Percentiles rank a stretch among this genome's conserved stretches.
Conservation (phyloP, 2,113 vertebrate species). For the Epinephelus moara region DNA sequence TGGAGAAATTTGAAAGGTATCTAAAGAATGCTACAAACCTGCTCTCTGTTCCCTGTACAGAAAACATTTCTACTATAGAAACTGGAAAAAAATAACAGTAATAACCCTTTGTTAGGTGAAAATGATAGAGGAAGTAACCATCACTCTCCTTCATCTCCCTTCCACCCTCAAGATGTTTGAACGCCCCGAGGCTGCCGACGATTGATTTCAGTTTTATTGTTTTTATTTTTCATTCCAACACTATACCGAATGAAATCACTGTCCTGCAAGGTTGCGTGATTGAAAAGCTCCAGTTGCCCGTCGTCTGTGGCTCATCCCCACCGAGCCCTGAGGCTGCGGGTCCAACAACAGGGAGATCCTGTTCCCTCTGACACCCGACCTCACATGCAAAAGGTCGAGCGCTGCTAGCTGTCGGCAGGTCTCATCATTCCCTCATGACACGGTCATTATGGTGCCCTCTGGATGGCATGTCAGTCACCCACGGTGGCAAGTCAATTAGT, state of each 20-base stretch:
- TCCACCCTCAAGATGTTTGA: constrained; percentile 62
- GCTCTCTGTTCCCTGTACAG: neutral
- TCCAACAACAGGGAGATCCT: constrained; percentile 59
- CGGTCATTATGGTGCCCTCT: constrained; percentile 83
- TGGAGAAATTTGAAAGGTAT: neutral
- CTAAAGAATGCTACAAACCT: neutral
- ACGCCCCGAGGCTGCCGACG: constrained; percentile 60
- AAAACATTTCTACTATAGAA: constrained; percentile 10
- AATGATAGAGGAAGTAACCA: constrained; percentile 66
- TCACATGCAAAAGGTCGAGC: constrained; percentile 79
- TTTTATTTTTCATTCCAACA: constrained; percentile 74
- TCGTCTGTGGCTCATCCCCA: constrained; percentile 57
- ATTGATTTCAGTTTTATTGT: constrained; percentile 84
- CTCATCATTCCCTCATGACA: constrained; percentile 87
- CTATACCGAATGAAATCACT: constrained; percentile 67
- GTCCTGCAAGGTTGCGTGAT: constrained; percentile 74
- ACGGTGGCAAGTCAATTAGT: constrained; percentile 94
- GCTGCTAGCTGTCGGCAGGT: constrained; percentile 83
- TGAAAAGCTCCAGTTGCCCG: constrained; percentile 73
- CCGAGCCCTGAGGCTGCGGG: constrained; percentile 62
- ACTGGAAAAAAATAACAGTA: neutral
- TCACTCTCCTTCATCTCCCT: constrained; percentile 59
- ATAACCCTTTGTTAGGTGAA: constrained; percentile 48
- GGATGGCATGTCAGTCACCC: constrained; percentile 88
- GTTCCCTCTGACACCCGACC: constrained; percentile 73